Evolutionary conservation across 2,797 vertebrate species (phyloP).

Genomic region (Manis pentadactyla): DNA sequence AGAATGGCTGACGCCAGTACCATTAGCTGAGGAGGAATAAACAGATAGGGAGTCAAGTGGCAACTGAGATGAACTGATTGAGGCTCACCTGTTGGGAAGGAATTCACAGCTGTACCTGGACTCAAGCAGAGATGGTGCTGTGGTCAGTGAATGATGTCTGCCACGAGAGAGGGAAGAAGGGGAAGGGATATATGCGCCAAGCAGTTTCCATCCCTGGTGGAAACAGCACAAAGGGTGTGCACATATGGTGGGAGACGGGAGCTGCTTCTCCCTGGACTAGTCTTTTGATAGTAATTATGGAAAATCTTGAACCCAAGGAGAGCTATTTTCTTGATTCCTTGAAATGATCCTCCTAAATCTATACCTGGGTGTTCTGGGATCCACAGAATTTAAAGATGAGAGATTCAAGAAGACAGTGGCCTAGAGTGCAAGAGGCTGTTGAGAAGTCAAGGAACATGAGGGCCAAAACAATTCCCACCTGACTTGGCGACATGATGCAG

Average conservation of each 20-base stretch:
- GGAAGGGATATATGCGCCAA: background rate
- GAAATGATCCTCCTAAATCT: background rate
- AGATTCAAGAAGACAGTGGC: background rate
- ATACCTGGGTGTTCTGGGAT: background rate
- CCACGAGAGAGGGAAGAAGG: background rate
- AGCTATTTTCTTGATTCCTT: background rate
- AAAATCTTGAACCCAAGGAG: background rate
- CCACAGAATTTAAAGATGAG: constrained; percentile 1
- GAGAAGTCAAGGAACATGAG: background rate
- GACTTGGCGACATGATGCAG: background rate
- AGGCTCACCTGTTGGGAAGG: background rate
- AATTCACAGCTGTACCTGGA: background rate
- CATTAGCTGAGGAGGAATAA: background rate
- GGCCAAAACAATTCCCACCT: background rate
- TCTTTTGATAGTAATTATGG: background rate
- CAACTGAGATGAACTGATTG: too few species aligned
- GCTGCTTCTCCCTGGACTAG: background rate
- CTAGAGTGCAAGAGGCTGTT: background rate
- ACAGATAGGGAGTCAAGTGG: background rate
- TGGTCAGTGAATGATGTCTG: background rate
- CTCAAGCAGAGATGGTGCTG: background rate
- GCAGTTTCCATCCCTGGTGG: background rate
- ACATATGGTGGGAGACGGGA: background rate
- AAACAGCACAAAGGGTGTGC: background rate
- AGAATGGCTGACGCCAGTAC: background rate